A percentile compares a stretch with the other conserved stretches of the same genome.
Evolutionary conservation across 1,140 invertebrate species (phyloP).

Genomic region (Hesperophylax magnus): DNA sequence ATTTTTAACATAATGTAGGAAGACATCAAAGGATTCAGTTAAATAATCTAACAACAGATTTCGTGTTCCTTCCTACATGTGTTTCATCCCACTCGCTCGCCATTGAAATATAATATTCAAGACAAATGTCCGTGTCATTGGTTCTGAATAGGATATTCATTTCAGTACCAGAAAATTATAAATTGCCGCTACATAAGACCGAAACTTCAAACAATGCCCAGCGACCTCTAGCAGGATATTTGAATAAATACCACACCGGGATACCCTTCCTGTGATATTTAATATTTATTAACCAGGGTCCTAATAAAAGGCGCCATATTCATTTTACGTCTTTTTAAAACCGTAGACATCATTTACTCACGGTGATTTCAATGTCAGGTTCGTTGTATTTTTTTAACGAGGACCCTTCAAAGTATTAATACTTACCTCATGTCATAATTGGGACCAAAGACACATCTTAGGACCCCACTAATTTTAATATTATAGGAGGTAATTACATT

Average conservation of each 20-base stretch:
- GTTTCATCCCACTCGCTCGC: not conserved
- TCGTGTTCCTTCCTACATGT: conserved; percentile 10
- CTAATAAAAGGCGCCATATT: conserved; percentile 47
- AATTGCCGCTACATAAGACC: conserved; percentile 50
- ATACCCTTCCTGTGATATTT: conserved; percentile 47
- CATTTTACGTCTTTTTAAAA: conserved; percentile 12
- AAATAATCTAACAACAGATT: conserved; percentile 6
- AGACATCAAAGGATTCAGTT: not conserved
- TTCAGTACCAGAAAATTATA: conserved; percentile 48
- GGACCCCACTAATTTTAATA: no score
- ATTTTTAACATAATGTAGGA: not conserved
- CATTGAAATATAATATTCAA: conserved; percentile 12
- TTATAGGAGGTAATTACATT: no score
- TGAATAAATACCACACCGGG: conserved; percentile 53
- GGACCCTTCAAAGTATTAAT: no score
- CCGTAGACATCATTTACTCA: not conserved
- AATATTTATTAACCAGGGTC: conserved; percentile 39
- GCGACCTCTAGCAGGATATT: conserved; percentile 37
- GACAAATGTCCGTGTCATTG: conserved; percentile 44
- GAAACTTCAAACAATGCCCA: conserved; percentile 50
- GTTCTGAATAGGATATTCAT: conserved; percentile 50
- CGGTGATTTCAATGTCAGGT: no score
- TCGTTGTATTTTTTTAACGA: no score
- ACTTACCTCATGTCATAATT: not conserved
- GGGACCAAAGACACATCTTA: no score